Percentiles rank a stretch among this genome's conserved stretches.
phyloP scores from a whole-genome alignment of 2,113 vertebrate species.

The Corvus moneduloides region DNA sequence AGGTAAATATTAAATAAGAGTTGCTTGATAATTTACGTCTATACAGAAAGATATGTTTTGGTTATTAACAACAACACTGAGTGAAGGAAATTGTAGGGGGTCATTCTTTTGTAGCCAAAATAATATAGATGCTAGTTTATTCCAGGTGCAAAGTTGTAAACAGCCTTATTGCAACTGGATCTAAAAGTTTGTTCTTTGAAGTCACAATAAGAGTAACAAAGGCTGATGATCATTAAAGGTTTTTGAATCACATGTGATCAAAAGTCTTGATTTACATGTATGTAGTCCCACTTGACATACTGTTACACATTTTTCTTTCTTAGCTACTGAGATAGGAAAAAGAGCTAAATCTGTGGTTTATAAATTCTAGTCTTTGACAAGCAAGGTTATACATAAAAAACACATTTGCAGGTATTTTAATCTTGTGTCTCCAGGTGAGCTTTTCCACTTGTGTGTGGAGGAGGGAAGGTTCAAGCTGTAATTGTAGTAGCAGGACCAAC shows the following conservation, averaged over 20 bases:
- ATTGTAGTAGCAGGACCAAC: background rate
- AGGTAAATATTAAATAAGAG: constrained; percentile 66
- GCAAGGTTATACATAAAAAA: background rate
- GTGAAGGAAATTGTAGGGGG: background rate
- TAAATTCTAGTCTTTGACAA: background rate
- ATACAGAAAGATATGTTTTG: background rate
- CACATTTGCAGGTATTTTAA: background rate
- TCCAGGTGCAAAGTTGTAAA: background rate
- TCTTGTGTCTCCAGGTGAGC: fast-evolving
- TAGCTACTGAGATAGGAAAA: background rate
- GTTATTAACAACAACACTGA: background rate
- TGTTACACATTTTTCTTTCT: background rate
- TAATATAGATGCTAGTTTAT: background rate
- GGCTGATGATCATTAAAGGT: background rate
- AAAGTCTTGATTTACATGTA: background rate
- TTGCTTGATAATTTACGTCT: background rate
- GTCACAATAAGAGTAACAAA: background rate
- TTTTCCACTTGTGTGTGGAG: background rate
- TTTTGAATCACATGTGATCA: background rate
- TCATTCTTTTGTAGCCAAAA: background rate
- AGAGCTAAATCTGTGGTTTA: background rate
- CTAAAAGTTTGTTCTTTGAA: background rate
- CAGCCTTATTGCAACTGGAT: background rate
- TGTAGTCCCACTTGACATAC: background rate
- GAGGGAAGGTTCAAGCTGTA: background rate